phyloP scores from a whole-genome alignment of 2,888 invertebrate species.

The Osmoderma eremita region DNA sequence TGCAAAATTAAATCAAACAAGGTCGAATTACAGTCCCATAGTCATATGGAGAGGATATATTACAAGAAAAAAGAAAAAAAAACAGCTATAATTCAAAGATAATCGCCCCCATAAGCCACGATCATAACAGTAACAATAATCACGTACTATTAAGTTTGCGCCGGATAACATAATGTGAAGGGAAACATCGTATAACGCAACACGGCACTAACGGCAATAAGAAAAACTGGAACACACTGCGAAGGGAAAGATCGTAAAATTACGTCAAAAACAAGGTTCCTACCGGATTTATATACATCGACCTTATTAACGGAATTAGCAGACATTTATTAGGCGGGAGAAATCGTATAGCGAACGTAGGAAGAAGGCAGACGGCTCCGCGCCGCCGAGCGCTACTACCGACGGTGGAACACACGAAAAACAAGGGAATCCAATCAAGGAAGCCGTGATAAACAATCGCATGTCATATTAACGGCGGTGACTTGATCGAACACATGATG shows the following conservation, averaged over 20 bases:
- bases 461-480: constrained; percentile 57
- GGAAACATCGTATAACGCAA: constrained; percentile 9
- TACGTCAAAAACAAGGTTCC: constrained; percentile 37
- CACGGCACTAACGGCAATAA: not conserved
- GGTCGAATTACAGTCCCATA: no score
- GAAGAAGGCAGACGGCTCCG: not conserved
- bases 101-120: constrained; percentile 6
- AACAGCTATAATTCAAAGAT: constrained; percentile 14
- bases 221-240: constrained; percentile 28
- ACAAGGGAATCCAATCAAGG: constrained; percentile 57
- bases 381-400: not conserved
- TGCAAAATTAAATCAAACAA: no score
- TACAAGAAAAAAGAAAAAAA: not conserved
- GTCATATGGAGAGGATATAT: no score
- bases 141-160: constrained; percentile 22
- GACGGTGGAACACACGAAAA: constrained; percentile 48
- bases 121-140: constrained; percentile 25
- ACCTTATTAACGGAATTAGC: constrained; percentile 38
- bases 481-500: constrained; percentile 60
- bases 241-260: constrained; percentile 35
- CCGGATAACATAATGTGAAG: constrained; percentile 15
- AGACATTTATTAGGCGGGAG: constrained; percentile 36
- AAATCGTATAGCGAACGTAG: not conserved
- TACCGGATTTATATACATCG: constrained; percentile 33
- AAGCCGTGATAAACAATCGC: constrained; percentile 58